Evolutionary conservation across 2,113 vertebrate genomes (phyloP), one percentile per base, ranked within the genome.

Genomic region (Montifringilla adamsi): DNA sequence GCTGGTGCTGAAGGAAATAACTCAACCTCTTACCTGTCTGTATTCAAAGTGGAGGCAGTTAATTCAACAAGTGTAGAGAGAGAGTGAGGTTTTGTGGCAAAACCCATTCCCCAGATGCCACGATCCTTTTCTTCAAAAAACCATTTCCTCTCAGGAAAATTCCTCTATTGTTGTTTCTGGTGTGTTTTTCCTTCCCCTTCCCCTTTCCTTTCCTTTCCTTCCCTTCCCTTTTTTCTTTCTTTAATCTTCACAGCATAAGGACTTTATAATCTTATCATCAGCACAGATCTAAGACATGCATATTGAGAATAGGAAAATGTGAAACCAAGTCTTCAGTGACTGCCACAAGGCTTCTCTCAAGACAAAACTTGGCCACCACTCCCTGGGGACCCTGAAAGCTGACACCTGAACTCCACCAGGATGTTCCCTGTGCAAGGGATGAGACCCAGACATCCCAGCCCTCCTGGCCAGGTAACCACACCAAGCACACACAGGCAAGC

Each of bases 131-230:
- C 24, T 55, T 88, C 3, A 70, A 67, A 81, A 41, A 63, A 18
- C 0, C 2, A 35, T 11, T 53, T 78, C 20, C 13, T 26, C 9
- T 68, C 53, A 47, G 35, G 11, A 83, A 43, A 88, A 85, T 31
- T 72, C 14, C 2, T 60, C 53, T 43, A 1, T 13, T 64, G 9
- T 7, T 21, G 4, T 37, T 90, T 35, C 70, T 60, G 9, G 6
- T 26, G 21, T 59, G 33, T 8, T 67, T 49, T 41, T 31, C 2
- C 43, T 44, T 44, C 17, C 13, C 15, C 6, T 44, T 18, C 27
- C 19, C 18, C 7, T 4, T 5, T 5, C 9, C 4, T 1, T 18
- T 11, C 0, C 5, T 27, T 33, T 11, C 41, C 41, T 9, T 2
- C 4, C 4, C 39, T 39, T 39, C 11, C 39, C 5, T 41, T 41